Base-by-base conservation (phyloP, 2,888 invertebrate genomes). In the Hyppa rectilinea region DNA sequence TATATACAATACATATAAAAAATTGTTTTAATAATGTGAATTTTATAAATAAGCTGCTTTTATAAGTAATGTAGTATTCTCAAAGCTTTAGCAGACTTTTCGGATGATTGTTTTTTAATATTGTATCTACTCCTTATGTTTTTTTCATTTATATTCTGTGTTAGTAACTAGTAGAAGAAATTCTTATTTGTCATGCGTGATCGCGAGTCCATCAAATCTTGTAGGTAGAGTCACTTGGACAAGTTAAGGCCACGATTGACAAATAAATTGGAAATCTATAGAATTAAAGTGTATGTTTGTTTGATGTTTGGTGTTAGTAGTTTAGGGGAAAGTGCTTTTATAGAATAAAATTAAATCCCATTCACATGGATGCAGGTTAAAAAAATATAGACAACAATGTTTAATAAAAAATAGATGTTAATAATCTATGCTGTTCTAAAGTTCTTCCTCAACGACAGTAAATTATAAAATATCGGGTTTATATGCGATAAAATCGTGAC, bases 251-350 rank as follows among this genome's bases (percentile, higher is more conserved):
- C 60, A 61, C 73, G 56, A 36, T 59, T 56, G 71, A 71, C 71
- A 75, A 61, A 67, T 72, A 56, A 63, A 65, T 14, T 40, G 52
- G 60, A 38, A 20, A 31, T 49, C 40, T 49, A 47, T 70, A 79
- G 52, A 60, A 50, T 58, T 77, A 78, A 79, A 75, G 75, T 87
- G 73, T 86, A 87, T 87, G 89, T 94, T 95, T 91, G 90, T 95
- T 95, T 95, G 92, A 92, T 94, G 95, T 95, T 95, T 93, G 95
- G 85, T 95, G 95, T 95, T 90, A 86, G 94, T 92, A 93, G 91
- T 82, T 88, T 95, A 95, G 94, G 86, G 87, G 88, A 88, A 94
- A 95, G 94, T 95, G 95, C 94, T 95, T 95, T 94, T 93, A 92
- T 94, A 95, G 94, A 91, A 82, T 85, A 88, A 87, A 82, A 85